A percentile compares a stretch with the other conserved stretches of the same genome.
phyloP scores from a whole-genome alignment of 2,113 vertebrate genomes.

The Ptilorrhoa leucosticta region DNA sequence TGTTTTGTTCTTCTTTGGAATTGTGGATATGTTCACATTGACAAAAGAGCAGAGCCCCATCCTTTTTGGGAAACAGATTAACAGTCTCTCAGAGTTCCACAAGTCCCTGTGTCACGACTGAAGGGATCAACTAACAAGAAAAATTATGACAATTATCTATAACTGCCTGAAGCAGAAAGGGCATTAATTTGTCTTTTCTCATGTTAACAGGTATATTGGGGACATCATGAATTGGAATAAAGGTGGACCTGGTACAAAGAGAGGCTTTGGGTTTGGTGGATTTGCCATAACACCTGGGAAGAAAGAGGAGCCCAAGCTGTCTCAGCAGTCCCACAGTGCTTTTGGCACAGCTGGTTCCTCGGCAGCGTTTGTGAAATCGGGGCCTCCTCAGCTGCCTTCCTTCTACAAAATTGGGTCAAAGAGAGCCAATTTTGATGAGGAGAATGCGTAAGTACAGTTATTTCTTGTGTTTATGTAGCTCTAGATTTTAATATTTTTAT shows the following conservation, averaged over 20 bases:
- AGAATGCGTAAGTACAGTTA: constrained; percentile 84
- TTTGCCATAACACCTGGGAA: constrained; percentile 89
- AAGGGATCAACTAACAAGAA: background rate
- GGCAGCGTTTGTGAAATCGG: constrained; percentile 81
- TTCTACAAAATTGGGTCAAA: constrained; percentile 99
- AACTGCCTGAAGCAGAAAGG: background rate
- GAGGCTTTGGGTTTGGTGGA: constrained; percentile 96
- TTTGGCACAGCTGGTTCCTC: constrained; percentile 81
- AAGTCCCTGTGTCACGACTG: background rate
- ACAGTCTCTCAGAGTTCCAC: background rate
- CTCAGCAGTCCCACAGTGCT: constrained; percentile 82
- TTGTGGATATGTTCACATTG: background rate
- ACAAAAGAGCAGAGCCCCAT: background rate
- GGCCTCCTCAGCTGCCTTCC: constrained; percentile 88
- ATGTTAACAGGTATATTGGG: constrained; percentile 5
- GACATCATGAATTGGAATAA: constrained; percentile 96
- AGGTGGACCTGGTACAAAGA: constrained; percentile 90
- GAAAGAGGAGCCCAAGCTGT: constrained; percentile 87
- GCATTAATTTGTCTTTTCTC: background rate
- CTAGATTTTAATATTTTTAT: no score
- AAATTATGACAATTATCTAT: fast-evolving
- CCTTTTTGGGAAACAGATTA: background rate
- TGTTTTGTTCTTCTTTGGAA: background rate
- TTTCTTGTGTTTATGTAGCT: background rate
- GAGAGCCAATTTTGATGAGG: constrained; percentile 94